Evolutionary conservation across 2,888 invertebrate genomes (phyloP), one percentile per base, ranked within the genome.

Genomic region (Tenthredo distinguenda): DNA sequence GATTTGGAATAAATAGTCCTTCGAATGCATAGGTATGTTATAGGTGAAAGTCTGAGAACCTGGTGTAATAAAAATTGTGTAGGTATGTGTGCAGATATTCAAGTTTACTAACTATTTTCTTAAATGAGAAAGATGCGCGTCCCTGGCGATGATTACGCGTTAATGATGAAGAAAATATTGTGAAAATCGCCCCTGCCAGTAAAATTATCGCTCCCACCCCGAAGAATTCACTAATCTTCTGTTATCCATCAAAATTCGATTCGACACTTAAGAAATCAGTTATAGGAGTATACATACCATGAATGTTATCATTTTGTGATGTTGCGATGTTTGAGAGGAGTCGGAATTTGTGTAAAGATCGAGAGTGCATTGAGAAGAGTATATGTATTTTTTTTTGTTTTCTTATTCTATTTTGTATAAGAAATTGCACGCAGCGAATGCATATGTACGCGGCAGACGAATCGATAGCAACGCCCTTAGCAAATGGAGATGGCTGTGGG

Each of bases 391-490:
- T 62, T 2, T 81, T 26, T 81, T 81, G 12, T 47, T 47, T 47
- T 15, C 47, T 47, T 0, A 15, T 47, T 15, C 3, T 47, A 47
- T 47, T 47, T 47, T 47, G 15, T 47, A 40, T 37, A 81, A 83
- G 68, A 83, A 83, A 83, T 83, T 83, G 68, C 71, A 83, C 68
- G 68, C 83, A 34, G 34, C 50, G 83, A 83, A 83, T 83, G 83
- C 68, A 83, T 83, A 71, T 68, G 65, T 68, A 65, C 83, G 50
- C 47, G 68, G 83, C 71, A 83, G 83, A 83, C 83, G 83, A 83
- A 83, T 83, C 83, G 83, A 83, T 83, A 83, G 83, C 71, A 83
- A 83, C 83, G 83, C 83, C 68, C 83, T 83, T 83, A 83, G 83
- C 83, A 83, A 83, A 83, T 68, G 83, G 71, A 31, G 83, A 83